phyloP scores from a whole-genome alignment of 1,140 invertebrate species.

The Phocides pigmalion region DNA sequence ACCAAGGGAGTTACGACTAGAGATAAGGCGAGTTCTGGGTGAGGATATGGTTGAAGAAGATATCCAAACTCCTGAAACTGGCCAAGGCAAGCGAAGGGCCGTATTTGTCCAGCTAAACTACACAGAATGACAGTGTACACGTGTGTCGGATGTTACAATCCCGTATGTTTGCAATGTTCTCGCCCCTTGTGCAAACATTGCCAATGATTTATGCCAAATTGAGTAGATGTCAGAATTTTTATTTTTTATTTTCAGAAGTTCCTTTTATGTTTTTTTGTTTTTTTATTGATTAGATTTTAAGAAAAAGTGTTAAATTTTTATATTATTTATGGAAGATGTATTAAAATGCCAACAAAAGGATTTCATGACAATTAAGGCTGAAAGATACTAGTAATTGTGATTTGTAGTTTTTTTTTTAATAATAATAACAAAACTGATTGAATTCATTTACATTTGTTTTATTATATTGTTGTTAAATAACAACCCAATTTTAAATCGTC shows the following conservation, averaged over 20 bases:
- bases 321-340: constrained; percentile 42
- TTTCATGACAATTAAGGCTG: constrained; percentile 37
- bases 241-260: constrained; percentile 35
- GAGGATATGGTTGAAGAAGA: constrained; percentile 41
- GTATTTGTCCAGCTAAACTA: constrained; percentile 42
- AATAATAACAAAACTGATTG: constrained; percentile 40
- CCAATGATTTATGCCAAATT: constrained; percentile 46
- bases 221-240: constrained; percentile 47
- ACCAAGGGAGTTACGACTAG: too few relatives aligned
- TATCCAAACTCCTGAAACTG: constrained; percentile 40
- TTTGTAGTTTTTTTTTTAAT: constrained; percentile 36
- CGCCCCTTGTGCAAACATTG: constrained; percentile 43
- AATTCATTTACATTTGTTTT: constrained; percentile 38
- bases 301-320: constrained; percentile 38
- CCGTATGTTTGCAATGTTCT: constrained; percentile 48
- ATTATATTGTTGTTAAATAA: constrained; percentile 39
- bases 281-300: constrained; percentile 39
- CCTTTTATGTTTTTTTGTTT: constrained; percentile 36
- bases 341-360: constrained; percentile 39
- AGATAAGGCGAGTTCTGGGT: too few relatives aligned
- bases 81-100: constrained; percentile 42
- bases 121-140: constrained; percentile 44
- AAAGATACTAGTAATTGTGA: constrained; percentile 33
- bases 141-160: constrained; percentile 45
- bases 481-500: constrained; percentile 35